Conservation (phyloP, 2,888 invertebrate species). For the Stramonita haemastoma region DNA sequence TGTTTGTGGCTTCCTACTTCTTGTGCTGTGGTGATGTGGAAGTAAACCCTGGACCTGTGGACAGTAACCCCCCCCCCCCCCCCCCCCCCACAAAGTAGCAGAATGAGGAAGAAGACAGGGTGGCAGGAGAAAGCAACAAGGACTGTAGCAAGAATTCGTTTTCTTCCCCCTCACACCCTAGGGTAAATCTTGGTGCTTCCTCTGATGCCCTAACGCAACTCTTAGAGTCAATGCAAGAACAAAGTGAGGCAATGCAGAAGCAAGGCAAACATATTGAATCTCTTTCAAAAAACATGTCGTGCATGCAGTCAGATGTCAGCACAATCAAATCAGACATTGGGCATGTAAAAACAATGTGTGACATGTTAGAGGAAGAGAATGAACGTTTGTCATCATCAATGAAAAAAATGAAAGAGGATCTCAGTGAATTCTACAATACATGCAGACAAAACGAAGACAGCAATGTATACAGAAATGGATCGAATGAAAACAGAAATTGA, state of each 20-base stretch:
- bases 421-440: neutral
- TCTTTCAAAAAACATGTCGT: neutral
- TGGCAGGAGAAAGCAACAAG: neutral
- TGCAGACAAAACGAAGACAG: neutral
- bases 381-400: neutral
- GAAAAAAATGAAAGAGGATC: neutral
- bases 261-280: neutral
- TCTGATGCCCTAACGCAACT: neutral
- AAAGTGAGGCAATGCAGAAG: neutral
- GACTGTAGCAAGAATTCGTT: neutral
- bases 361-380: constrained; percentile 12
- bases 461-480: neutral
- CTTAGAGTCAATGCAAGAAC: neutral
- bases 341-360: neutral
- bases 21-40: constrained; percentile 8
- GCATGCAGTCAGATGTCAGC: neutral
- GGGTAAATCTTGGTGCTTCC: too few species aligned
- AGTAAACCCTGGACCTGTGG: neutral
- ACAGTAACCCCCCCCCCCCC: neutral
- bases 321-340: neutral
- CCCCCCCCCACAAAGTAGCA: neutral
- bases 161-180: neutral
- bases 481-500: neutral
- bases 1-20: neutral
- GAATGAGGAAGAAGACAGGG: neutral